phyloP scores from a whole-genome alignment of 2,113 vertebrate genomes.

The Dolichotis patagonum region DNA sequence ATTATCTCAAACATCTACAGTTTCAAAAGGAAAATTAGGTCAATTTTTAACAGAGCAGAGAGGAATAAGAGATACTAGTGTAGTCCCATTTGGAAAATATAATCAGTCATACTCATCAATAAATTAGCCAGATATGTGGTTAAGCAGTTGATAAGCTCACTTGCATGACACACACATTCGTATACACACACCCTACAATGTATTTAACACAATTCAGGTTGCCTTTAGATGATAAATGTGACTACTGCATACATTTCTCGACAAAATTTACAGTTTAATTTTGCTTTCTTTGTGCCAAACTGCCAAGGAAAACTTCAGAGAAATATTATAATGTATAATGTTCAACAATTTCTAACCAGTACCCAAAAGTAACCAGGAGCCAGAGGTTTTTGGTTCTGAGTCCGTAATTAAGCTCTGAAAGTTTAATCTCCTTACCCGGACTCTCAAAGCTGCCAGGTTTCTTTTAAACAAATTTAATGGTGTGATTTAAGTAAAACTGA shows the following conservation, averaged over 20 bases:
- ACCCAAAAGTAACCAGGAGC: background rate
- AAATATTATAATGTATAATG: background rate
- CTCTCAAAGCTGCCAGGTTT: conserved; percentile 46
- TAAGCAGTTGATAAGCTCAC: background rate
- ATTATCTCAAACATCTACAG: background rate
- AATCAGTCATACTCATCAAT: background rate
- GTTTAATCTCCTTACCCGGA: conserved; percentile 44
- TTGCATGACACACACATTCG: background rate
- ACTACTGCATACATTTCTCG: background rate
- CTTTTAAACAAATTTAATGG: conserved; percentile 62
- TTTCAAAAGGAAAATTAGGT: background rate
- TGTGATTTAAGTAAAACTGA: conserved; percentile 40
- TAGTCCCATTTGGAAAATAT: background rate
- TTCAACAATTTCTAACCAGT: conserved; percentile 18
- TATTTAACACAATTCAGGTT: background rate
- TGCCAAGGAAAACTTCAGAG: background rate
- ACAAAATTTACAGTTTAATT: background rate
- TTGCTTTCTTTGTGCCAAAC: conserved; percentile 9
- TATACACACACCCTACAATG: no score
- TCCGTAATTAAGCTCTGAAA: conserved; percentile 30
- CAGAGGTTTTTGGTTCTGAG: background rate
- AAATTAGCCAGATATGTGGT: background rate
- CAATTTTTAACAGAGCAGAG: background rate
- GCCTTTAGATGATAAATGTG: background rate
- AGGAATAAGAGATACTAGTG: background rate